These are phyloP conservation scores for Hirtodrosophila confusa DNA, from an alignment of 2,888 invertebrate species.

Conservation along the genomic window DNA sequence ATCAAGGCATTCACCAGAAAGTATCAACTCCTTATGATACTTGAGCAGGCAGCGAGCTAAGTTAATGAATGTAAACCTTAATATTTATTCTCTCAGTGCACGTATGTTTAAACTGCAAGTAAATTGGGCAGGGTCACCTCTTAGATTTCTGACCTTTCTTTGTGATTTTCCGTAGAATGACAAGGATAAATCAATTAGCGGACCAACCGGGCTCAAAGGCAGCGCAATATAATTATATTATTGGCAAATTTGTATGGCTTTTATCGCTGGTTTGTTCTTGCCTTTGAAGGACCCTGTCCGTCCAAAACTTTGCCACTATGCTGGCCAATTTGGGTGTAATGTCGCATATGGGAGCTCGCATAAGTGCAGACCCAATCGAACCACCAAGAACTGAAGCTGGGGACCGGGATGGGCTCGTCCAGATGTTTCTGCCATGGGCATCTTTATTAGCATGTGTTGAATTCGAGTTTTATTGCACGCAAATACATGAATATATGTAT, in stretches of 20 bases:
- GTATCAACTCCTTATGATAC: no score
- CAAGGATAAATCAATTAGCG: conserved; percentile 41
- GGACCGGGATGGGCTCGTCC: conserved; percentile 10
- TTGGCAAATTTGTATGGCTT: conserved; percentile 44
- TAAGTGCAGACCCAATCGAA: conserved; percentile 10
- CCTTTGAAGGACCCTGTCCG: background rate
- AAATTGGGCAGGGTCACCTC: conserved; percentile 13
- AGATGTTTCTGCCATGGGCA: conserved; percentile 23
- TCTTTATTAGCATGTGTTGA: conserved; percentile 42
- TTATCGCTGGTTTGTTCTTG: conserved; percentile 2
- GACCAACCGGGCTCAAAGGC: conserved; percentile 21
- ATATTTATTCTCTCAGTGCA: background rate
- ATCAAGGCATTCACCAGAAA: no score
- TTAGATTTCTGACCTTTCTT: background rate
- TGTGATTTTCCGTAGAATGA: background rate
- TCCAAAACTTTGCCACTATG: background rate
- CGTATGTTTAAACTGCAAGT: conserved; percentile 17
- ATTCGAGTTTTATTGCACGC: conserved; percentile 33
- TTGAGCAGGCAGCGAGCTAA: no score
- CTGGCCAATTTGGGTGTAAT: conserved; percentile 8
- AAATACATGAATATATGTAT: conserved; percentile 12
- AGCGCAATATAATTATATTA: conserved; percentile 55
- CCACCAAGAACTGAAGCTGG: conserved; percentile 1
- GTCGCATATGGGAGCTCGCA: conserved; percentile 36
- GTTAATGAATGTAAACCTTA: no score